These are phyloP conservation scores for Drosophila bifasciata DNA, from an alignment of 1,140 invertebrate species.

Conservation along the genomic window DNA sequence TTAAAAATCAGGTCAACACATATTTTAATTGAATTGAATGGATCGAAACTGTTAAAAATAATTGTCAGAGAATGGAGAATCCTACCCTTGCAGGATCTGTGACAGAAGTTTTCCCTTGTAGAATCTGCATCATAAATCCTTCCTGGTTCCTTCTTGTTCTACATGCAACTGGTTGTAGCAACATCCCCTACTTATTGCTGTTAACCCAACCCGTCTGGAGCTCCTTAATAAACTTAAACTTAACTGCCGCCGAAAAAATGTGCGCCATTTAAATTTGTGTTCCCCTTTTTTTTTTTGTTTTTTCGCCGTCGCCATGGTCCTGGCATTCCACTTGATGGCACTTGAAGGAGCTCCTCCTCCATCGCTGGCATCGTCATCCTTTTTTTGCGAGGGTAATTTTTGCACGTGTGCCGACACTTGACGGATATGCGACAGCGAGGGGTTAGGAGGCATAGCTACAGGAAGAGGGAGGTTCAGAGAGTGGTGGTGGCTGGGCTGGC, in stretches of 20 bases:
- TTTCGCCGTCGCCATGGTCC: slow-evolving; percentile 27
- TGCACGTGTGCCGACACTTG: slow-evolving; percentile 71
- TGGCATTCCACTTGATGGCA: slow-evolving; percentile 75
- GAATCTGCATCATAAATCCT: slow-evolving; percentile 1
- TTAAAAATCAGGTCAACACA: no score
- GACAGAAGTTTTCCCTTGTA: background rate
- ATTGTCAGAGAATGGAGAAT: no score
- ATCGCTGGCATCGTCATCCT: slow-evolving; percentile 32
- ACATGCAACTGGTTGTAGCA: background rate
- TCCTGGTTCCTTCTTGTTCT: background rate
- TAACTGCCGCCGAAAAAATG: slow-evolving; percentile 62
- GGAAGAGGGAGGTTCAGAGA: slow-evolving; percentile 9
- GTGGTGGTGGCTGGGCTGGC: no score
- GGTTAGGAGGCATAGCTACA: background rate
- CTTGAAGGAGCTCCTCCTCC: slow-evolving; percentile 36
- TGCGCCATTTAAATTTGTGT: slow-evolving; percentile 42
- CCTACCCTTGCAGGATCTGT: no score
- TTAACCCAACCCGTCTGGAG: slow-evolving; percentile 19
- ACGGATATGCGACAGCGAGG: background rate
- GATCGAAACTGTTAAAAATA: no score
- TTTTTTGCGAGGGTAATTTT: slow-evolving; percentile 48
- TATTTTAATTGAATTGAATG: no score
- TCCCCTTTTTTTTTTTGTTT: slow-evolving; percentile 16
- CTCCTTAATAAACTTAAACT: slow-evolving; percentile 54
- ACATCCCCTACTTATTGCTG: slow-evolving; percentile 7